Conservation (phyloP, 2,113 vertebrate species). For the Thryonomys swinderianus region DNA sequence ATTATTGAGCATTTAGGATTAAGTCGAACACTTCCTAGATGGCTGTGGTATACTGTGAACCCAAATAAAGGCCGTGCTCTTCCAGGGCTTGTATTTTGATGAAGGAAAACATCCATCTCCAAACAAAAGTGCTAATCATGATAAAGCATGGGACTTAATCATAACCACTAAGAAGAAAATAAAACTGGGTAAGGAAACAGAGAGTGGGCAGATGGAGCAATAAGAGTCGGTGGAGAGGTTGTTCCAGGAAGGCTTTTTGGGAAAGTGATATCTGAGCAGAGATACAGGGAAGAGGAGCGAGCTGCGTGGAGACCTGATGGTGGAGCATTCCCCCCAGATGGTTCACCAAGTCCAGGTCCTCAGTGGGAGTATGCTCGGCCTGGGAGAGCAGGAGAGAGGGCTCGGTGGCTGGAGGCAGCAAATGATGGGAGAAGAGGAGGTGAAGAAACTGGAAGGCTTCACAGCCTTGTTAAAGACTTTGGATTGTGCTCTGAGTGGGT, state of each 20-base stretch:
- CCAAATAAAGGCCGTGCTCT: background rate
- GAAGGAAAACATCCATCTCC: background rate
- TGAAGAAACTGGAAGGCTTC: background rate
- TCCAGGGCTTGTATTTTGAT: conserved; percentile 14
- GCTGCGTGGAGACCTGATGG: background rate
- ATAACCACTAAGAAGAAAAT: conserved; percentile 14
- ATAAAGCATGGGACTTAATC: background rate
- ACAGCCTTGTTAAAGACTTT: background rate
- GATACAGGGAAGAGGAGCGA: background rate
- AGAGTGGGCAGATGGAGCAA: background rate
- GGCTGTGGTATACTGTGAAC: background rate
- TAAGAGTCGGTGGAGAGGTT: background rate
- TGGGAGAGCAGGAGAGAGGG: background rate
- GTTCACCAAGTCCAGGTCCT: background rate
- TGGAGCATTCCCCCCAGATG: background rate
- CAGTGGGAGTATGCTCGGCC: background rate
- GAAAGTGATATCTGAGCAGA: background rate
- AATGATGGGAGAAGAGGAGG: background rate
- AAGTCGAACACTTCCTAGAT: background rate
- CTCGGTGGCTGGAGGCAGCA: background rate
- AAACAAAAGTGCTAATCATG: background rate
- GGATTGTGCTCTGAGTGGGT: conserved; percentile 18
- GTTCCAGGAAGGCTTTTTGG: background rate
- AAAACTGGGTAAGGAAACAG: background rate
- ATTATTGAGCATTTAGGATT: background rate